Conservation (phyloP, 23 tunicate species). For the Trididemnum clinides region DNA sequence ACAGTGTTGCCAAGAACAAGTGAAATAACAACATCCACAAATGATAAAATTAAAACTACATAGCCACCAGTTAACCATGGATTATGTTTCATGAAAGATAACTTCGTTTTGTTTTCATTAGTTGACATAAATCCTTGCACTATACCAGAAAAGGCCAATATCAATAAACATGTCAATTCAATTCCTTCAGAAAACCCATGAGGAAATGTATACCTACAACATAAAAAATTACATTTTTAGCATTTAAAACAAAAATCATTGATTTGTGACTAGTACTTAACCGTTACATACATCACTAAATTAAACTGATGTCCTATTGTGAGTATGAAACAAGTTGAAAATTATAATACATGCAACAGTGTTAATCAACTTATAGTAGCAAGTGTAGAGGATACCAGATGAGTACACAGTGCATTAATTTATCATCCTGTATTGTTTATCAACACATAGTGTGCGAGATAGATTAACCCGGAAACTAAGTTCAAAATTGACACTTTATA, state of each 20-base stretch:
- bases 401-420: no score
- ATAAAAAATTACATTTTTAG: no score
- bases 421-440: no score
- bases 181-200: constrained; percentile 88
- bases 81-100: constrained; percentile 51
- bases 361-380: no score
- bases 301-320: no score
- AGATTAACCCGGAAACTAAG: no score
- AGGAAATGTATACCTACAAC: constrained; percentile 58
- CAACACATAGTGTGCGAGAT: no score
- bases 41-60: constrained; percentile 53
- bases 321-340: no score
- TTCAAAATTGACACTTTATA: no score
- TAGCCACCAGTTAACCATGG: constrained; percentile 86
- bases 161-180: constrained; percentile 76
- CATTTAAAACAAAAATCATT: neutral
- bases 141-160: constrained; percentile 56
- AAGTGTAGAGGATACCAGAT: no score
- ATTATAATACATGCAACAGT: no score
- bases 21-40: constrained; percentile 75
- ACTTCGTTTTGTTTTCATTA: constrained; percentile 26
- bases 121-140: constrained; percentile 74
- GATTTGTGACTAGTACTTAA: neutral
- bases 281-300: no score
- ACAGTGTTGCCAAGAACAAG: constrained; percentile 64